These are phyloP conservation scores for Megaceryle maxima DNA, from an alignment of 2,113 vertebrate species.

Conservation along the genomic window DNA sequence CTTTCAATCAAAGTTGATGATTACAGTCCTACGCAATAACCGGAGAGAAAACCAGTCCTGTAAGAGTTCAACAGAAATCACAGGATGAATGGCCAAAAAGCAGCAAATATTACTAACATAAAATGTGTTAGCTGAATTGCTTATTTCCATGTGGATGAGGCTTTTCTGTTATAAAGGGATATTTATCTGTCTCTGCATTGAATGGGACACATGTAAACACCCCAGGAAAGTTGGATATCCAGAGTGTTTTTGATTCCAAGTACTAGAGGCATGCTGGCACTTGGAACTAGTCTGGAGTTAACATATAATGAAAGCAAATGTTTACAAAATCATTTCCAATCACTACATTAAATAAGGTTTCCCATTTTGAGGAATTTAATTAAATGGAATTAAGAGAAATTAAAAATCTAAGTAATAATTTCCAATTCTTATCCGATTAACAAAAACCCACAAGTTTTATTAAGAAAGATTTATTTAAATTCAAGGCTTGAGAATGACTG, in stretches of 20 bases:
- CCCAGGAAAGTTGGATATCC: conserved; percentile 66
- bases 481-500: conserved; percentile 58
- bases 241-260: conserved; percentile 65
- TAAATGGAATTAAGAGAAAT: conserved; percentile 74
- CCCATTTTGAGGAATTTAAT: conserved; percentile 66
- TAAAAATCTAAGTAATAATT: conserved; percentile 67
- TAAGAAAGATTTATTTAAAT: conserved; percentile 72
- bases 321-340: conserved; percentile 75
- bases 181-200: conserved; percentile 66
- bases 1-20: background rate
- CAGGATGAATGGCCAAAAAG: conserved; percentile 29
- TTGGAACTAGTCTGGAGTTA: conserved; percentile 69
- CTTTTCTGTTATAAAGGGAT: conserved; percentile 52
- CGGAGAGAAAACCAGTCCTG: conserved; percentile 12
- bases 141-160: conserved; percentile 58
- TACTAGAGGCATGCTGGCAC: conserved; percentile 58
- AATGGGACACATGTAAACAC: conserved; percentile 68
- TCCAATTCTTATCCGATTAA: conserved; percentile 70
- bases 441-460: conserved; percentile 63
- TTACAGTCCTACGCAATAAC: conserved; percentile 18
- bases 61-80: conserved; percentile 23
- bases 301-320: conserved; percentile 75
- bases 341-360: conserved; percentile 72
- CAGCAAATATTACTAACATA: conserved; percentile 45
- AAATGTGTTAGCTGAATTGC: conserved; percentile 46